These are phyloP conservation scores for Gonocerus acuteangulatus DNA, from an alignment of 2,888 invertebrate species.

Conservation along the genomic window DNA sequence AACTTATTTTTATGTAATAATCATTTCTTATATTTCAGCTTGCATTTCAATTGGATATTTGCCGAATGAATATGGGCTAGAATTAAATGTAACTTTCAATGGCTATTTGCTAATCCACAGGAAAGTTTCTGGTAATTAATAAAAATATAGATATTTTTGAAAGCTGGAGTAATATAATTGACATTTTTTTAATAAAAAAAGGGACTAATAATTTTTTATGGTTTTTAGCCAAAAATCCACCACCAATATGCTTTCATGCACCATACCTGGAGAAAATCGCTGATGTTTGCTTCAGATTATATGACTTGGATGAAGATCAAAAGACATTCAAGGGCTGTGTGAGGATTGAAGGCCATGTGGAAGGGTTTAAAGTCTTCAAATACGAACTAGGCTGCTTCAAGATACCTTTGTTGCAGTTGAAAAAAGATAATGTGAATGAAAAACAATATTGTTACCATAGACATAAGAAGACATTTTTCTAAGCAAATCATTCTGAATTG, in stretches of 20 bases:
- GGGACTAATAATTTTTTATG: too few relatives aligned
- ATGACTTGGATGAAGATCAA: constrained; percentile 7
- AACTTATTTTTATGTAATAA: not conserved
- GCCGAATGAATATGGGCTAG: constrained; percentile 13
- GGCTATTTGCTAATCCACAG: not conserved
- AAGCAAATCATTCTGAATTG: too few relatives aligned
- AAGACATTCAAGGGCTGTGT: constrained; percentile 7
- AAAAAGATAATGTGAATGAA: too few relatives aligned
- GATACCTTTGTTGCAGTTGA: not conserved
- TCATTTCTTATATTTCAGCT: not conserved
- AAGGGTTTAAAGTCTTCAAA: constrained; percentile 6
- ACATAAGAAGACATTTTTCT: too few relatives aligned
- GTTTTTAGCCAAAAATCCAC: constrained; percentile 3
- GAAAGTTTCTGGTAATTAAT: constrained; percentile 14
- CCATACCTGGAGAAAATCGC: constrained; percentile 1
- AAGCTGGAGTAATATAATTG: too few relatives aligned
- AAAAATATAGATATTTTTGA: too few relatives aligned
- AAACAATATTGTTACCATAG: too few relatives aligned
- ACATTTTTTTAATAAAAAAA: too few relatives aligned
- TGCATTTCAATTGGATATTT: constrained; percentile 2
- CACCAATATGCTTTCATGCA: constrained; percentile 5
- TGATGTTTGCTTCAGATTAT: constrained; percentile 2
- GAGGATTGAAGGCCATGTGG: constrained; percentile 5
- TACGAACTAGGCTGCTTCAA: constrained; percentile 6
- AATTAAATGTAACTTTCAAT: constrained; percentile 10